Conservation (phyloP, 2,113 vertebrate species). For the Actenoides hombroni region DNA sequence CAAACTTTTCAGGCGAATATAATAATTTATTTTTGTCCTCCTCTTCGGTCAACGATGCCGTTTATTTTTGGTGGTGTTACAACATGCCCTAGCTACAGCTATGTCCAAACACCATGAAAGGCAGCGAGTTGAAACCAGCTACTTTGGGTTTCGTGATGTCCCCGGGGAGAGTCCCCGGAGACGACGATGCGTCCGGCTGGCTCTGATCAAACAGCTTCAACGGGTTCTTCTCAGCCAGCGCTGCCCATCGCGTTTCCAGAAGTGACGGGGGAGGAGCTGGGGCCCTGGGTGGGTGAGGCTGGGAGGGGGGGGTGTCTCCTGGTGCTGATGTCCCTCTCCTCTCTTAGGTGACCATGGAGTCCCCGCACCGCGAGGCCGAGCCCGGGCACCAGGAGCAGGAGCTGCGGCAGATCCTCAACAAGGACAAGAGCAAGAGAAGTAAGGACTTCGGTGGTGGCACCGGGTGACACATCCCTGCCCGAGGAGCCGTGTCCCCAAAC, state of each 20-base stretch:
- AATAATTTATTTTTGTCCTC: too few relatives aligned
- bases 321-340: background rate
- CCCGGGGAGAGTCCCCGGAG: background rate
- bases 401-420: constrained; percentile 83
- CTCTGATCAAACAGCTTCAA: background rate
- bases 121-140: background rate
- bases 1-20: background rate
- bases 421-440: constrained; percentile 89
- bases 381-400: constrained; percentile 82
- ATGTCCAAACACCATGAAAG: background rate
- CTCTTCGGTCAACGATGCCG: background rate
- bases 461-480: accelerated
- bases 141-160: background rate
- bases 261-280: background rate
- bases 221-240: accelerated
- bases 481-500: accelerated
- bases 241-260: background rate
- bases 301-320: too few relatives aligned
- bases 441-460: constrained; percentile 45
- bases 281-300: background rate
- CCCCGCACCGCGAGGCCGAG: constrained; percentile 72
- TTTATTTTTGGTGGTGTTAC: background rate
- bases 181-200: accelerated
- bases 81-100: background rate
- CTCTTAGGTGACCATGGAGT: constrained; percentile 81